Conservation (phyloP, 2,888 invertebrate species). For the Antheraea assamensis region DNA sequence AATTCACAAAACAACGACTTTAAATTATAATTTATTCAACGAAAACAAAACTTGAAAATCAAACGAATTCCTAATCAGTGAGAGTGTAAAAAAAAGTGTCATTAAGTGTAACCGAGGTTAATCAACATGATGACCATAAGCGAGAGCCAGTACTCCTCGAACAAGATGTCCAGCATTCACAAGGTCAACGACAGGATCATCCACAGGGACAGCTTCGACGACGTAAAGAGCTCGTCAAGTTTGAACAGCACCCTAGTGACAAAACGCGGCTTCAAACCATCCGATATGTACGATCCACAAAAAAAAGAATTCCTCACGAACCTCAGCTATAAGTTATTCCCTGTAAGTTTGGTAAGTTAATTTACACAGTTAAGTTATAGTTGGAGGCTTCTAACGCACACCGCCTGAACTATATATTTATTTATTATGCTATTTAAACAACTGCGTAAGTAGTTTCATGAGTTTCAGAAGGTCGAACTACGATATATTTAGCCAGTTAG, state of each 20-base stretch:
- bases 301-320: slow-evolving; percentile 91
- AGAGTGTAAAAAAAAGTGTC: slow-evolving; percentile 26
- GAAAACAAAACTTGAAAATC: background rate
- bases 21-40: background rate
- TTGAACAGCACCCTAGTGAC: slow-evolving; percentile 85
- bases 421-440: slow-evolving; percentile 10
- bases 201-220: slow-evolving; percentile 74
- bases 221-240: slow-evolving; percentile 74
- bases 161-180: slow-evolving; percentile 77
- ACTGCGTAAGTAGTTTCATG: slow-evolving; percentile 25
- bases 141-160: slow-evolving; percentile 78
- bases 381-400: slow-evolving; percentile 56
- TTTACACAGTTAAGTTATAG: slow-evolving; percentile 40
- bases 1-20: background rate
- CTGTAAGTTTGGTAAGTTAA: slow-evolving; percentile 89
- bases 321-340: slow-evolving; percentile 91
- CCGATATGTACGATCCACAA: slow-evolving; percentile 91
- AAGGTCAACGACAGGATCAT: slow-evolving; percentile 76
- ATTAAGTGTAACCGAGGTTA: slow-evolving; percentile 17
- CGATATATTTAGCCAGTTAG: background rate
- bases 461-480: background rate
- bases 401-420: slow-evolving; percentile 33
- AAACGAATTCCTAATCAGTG: background rate
- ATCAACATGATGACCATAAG: slow-evolving; percentile 79
- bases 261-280: slow-evolving; percentile 91